phyloP scores from a whole-genome alignment of 2,888 invertebrate genomes.

The Drosophila austrosaltans region DNA sequence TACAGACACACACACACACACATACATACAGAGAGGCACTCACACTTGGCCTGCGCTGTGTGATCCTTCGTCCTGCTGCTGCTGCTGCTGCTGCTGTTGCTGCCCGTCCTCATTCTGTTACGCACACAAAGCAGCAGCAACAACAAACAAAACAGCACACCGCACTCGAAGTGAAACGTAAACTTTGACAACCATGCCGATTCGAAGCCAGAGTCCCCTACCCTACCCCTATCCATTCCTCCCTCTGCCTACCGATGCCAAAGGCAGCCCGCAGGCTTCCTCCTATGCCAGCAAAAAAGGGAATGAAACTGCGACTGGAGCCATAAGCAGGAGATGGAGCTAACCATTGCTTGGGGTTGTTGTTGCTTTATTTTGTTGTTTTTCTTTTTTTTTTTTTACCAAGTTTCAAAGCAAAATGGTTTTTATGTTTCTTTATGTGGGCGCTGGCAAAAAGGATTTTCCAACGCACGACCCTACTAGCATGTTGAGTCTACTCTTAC shows the following conservation, averaged over 20 bases:
- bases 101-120: constrained; percentile 20
- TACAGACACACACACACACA: constrained; percentile 25
- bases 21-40: constrained; percentile 21
- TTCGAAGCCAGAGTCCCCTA: constrained; percentile 14
- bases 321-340: constrained; percentile 9
- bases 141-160: constrained; percentile 56
- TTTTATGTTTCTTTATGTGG: constrained; percentile 77
- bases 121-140: constrained; percentile 41
- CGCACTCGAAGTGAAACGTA: constrained; percentile 77
- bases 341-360: constrained; percentile 36
- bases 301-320: constrained; percentile 18
- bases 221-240: too few relatives aligned
- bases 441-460: constrained; percentile 65
- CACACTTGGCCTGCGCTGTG: constrained; percentile 42
- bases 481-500: constrained; percentile 1
- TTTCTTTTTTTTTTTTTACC: constrained; percentile 26
- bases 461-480: constrained; percentile 14
- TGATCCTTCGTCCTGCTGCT: constrained; percentile 45
- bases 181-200: constrained; percentile 72
- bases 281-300: not conserved
- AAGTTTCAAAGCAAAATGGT: constrained; percentile 72
- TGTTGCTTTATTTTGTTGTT: not conserved
- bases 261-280: constrained; percentile 9
- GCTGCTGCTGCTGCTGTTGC: constrained; percentile 10
- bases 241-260: constrained; percentile 1